phyloP scores from a whole-genome alignment of 2,888 invertebrate genomes.

The Andrena marginata region DNA sequence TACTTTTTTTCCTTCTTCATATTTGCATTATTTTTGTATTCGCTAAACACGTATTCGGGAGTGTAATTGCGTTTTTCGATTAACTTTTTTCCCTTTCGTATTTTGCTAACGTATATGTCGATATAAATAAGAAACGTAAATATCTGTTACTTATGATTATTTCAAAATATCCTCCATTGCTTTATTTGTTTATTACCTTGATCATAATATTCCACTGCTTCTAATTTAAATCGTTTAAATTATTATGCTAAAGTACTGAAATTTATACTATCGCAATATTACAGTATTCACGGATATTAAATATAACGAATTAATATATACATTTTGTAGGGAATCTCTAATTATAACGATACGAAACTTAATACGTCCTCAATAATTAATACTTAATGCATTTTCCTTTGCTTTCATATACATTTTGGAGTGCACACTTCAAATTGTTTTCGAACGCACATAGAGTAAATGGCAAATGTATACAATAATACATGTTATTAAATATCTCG shows the following conservation, averaged over 20 bases:
- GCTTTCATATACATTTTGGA: conserved; percentile 11
- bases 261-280: not conserved
- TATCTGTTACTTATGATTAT: conserved; percentile 10
- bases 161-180: not conserved
- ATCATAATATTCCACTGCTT: not conserved
- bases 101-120: conserved; percentile 23
- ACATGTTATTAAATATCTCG: conserved; percentile 30
- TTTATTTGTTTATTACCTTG: not conserved
- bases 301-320: conserved; percentile 25
- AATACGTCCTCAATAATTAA: conserved; percentile 24
- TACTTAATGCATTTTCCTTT: conserved; percentile 22
- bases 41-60: conserved; percentile 19
- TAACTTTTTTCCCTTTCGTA: not conserved
- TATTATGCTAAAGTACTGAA: not conserved
- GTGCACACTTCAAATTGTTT: conserved; percentile 7
- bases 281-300: not conserved
- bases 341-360: conserved; percentile 3
- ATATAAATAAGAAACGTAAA: conserved; percentile 26
- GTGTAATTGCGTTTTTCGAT: conserved; percentile 12
- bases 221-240: conserved; percentile 10
- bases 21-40: conserved; percentile 36
- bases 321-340: conserved; percentile 44
- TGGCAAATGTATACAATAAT: conserved; percentile 27
- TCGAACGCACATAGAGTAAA: conserved; percentile 16
- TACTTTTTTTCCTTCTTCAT: conserved; percentile 25